phyloP scores from a whole-genome alignment of 2,113 vertebrate species.

The Nothocercus julius region DNA sequence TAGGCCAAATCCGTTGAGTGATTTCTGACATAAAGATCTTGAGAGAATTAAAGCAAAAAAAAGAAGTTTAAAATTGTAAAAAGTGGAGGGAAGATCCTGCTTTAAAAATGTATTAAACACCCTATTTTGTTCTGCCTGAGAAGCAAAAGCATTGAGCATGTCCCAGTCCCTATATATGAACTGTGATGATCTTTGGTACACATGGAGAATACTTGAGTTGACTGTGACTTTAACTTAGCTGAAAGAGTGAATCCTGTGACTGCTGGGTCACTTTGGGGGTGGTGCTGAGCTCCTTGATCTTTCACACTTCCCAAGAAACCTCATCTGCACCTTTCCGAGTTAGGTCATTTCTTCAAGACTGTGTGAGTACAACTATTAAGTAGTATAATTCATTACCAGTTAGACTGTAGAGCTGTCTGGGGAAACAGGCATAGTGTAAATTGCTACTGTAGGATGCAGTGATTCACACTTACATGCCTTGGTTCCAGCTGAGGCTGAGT shows the following conservation, averaged over 20 bases:
- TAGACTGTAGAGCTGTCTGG: not conserved
- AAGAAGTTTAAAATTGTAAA: not conserved
- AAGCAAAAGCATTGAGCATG: not conserved
- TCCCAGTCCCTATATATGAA: not conserved
- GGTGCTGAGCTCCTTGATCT: not conserved
- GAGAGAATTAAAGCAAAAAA: not conserved
- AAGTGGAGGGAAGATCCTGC: not conserved
- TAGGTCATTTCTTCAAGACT: not conserved
- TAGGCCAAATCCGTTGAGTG: not conserved
- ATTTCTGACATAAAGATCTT: slow-evolving; percentile 9
- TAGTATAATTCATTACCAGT: not conserved
- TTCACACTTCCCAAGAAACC: not conserved
- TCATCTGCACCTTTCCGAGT: not conserved
- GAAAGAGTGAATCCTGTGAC: not conserved
- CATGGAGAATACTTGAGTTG: not conserved
- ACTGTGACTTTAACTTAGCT: not conserved
- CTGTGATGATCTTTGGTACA: not conserved
- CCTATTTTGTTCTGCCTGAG: not conserved
- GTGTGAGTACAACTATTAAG: not conserved
- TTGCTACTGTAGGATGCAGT: not conserved
- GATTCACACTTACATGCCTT: not conserved
- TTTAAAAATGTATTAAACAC: not conserved
- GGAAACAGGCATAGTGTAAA: not conserved
- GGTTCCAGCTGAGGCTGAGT: not conserved
- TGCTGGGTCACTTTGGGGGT: not conserved